Evolutionary conservation across 1,140 invertebrate genomes (phyloP).

Genomic region (Meteorus sp.): DNA sequence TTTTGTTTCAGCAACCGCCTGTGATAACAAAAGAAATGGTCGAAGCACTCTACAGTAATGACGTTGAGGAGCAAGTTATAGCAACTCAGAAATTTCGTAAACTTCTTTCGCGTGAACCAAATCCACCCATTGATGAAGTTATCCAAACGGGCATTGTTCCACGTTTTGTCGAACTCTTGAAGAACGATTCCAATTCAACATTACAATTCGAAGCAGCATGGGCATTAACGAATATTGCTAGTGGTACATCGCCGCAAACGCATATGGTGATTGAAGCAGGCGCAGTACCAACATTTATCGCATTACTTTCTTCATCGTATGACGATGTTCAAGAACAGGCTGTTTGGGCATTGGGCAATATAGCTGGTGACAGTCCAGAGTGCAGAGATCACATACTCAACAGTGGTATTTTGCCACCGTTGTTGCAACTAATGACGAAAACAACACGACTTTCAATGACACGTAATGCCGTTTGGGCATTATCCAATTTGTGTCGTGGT

Average conservation of each 20-base stretch:
- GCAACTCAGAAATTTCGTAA: constrained; percentile 96
- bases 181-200: constrained; percentile 79
- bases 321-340: constrained; percentile 96
- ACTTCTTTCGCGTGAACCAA: constrained; percentile 91
- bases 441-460: constrained; percentile 86
- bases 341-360: constrained; percentile 96
- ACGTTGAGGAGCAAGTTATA: constrained; percentile 78
- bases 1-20: constrained; percentile 40
- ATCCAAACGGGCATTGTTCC: constrained; percentile 95
- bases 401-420: constrained; percentile 80
- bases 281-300: constrained; percentile 90
- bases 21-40: constrained; percentile 80
- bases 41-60: constrained; percentile 78
- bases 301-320: constrained; percentile 75
- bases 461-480: constrained; percentile 96
- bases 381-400: constrained; percentile 90
- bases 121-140: constrained; percentile 98
- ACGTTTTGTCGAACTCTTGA: constrained; percentile 92
- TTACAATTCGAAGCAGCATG: constrained; percentile 97
- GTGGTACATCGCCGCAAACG: constrained; percentile 93
- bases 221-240: constrained; percentile 97
- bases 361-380: constrained; percentile 92
- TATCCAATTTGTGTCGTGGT: constrained; percentile 94
- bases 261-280: constrained; percentile 91
- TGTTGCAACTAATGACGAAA: constrained; percentile 88